phyloP scores from a whole-genome alignment of 92 coral and sea anemone genomes.

The Galaxea fascicularis region DNA sequence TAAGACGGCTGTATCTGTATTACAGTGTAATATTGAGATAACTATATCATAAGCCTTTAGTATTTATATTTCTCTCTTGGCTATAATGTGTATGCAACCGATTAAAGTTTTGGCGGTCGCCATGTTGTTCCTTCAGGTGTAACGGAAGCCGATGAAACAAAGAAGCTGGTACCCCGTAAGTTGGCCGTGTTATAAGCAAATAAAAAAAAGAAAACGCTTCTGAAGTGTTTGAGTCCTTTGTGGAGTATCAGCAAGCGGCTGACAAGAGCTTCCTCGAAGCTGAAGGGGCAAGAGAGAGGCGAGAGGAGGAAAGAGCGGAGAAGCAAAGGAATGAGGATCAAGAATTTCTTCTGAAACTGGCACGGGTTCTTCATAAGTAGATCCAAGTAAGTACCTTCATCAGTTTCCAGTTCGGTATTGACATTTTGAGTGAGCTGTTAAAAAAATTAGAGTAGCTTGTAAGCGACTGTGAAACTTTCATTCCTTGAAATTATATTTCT shows the following conservation, averaged over 20 bases:
- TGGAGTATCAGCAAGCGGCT: constrained; percentile 43
- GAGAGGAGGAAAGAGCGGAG: constrained; percentile 34
- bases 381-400: constrained; percentile 22
- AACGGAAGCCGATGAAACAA: constrained; percentile 26
- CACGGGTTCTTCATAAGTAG: too few species aligned
- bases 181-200: constrained; percentile 24
- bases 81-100: constrained; percentile 14
- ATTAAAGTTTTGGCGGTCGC: constrained; percentile 29
- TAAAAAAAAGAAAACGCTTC: constrained; percentile 20
- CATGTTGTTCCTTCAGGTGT: constrained; percentile 21
- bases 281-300: constrained; percentile 32
- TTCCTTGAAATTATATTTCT: too few species aligned
- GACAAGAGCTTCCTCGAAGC: too few species aligned
- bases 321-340: constrained; percentile 25
- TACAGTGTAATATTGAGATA: constrained; percentile 25
- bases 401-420: constrained; percentile 32
- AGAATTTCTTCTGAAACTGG: constrained; percentile 1
- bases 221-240: constrained; percentile 21
- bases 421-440: constrained; percentile 20
- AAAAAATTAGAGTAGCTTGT: constrained; percentile 4
- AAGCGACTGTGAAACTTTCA: constrained; percentile 25
- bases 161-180: too few species aligned
- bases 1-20: constrained; percentile 20
- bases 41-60: constrained; percentile 11
- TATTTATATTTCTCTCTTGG: constrained; percentile 19